Base-by-base conservation (phyloP, 2,113 vertebrate species). In the Trinectes maculatus region DNA sequence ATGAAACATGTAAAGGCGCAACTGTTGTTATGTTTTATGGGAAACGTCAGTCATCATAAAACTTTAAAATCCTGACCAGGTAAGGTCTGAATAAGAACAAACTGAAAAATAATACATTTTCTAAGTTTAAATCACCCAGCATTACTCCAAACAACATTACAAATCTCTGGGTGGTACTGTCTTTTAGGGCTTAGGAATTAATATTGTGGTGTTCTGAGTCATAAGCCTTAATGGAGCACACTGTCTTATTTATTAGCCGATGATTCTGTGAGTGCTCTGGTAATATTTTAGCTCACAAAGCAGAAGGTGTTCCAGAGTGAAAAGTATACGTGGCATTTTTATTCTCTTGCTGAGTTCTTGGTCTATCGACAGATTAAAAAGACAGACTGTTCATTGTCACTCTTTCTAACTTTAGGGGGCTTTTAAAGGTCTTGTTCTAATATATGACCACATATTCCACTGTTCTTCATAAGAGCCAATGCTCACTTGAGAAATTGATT, bases 221-320 rank as follows among this genome's bases (percentile, higher is more conserved):
- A 46, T 57, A 53, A 69, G 55, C 52, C 69, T 85, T 85, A 86
- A 90, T 82, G 81, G 79, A 84, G 39, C 74, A 69, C 21, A 43
- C 46, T 75, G 57, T 34, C 63, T 73, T 77, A 66, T 85, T 83
- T 83, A 74, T 79, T 57, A 68, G 31, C 40, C 47, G 70, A 58
- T 48, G 61, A 71, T 59, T 77, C 53, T 63, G 44, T 57, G 64
- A 83, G 69, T 77, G 63, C 74, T 64, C 21, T 73, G 46, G 31
- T 77, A 75, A 74, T 79, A 80, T 77, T 73, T 82, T 72, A 70
- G 44, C 55, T 39, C 12, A 21, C 11, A 54, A 52, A 74, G 61
- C n/a, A 68, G 34, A 40, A 31, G 3, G 66, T 47, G 63, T 60
- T 69, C 21, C 24, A 49, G 40, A 76, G 69, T 65, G 43, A 74